Conservation (phyloP, 2,888 invertebrate species). For the Drosophila tanythrix region DNA sequence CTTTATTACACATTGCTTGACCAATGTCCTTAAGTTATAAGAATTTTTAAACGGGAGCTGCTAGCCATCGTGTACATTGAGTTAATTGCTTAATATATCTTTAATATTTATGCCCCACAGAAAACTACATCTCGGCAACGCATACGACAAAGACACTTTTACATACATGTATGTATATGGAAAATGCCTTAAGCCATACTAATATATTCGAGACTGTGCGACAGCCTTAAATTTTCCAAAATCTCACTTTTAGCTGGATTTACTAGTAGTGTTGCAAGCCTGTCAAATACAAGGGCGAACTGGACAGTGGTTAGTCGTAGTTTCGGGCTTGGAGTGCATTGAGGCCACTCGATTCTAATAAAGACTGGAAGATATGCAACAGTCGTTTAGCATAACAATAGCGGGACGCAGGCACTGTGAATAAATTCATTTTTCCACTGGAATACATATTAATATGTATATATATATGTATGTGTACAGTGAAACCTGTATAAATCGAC, state of each 20-base stretch:
- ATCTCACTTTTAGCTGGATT: constrained; percentile 46
- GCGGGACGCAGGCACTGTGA: constrained; percentile 13
- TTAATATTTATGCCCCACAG: not conserved
- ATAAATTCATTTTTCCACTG: constrained; percentile 33
- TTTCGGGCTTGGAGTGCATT: constrained; percentile 22
- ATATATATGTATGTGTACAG: constrained; percentile 5
- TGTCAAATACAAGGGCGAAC: not conserved
- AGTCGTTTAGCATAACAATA: constrained; percentile 65
- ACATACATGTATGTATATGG: not conserved
- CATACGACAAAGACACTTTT: constrained; percentile 17
- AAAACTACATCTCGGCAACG: not conserved
- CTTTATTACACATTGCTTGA: not conserved
- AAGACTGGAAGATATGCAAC: constrained; percentile 51
- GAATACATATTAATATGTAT: constrained; percentile 10
- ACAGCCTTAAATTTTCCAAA: constrained; percentile 40
- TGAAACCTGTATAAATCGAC: constrained; percentile 12
- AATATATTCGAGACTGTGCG: constrained; percentile 18
- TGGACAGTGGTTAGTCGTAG: not conserved
- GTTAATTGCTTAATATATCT: constrained; percentile 7
- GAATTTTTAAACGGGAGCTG: not conserved
- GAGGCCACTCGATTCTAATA: constrained; percentile 48
- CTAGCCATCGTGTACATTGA: not conserved
- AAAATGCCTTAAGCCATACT: constrained; percentile 14
- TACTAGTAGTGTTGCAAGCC: constrained; percentile 28
- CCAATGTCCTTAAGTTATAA: not conserved